Percentiles rank a stretch among this genome's conserved stretches.
Evolutionary conservation across 2,113 vertebrate genomes (phyloP).

Genomic region (Leiothrix lutea): DNA sequence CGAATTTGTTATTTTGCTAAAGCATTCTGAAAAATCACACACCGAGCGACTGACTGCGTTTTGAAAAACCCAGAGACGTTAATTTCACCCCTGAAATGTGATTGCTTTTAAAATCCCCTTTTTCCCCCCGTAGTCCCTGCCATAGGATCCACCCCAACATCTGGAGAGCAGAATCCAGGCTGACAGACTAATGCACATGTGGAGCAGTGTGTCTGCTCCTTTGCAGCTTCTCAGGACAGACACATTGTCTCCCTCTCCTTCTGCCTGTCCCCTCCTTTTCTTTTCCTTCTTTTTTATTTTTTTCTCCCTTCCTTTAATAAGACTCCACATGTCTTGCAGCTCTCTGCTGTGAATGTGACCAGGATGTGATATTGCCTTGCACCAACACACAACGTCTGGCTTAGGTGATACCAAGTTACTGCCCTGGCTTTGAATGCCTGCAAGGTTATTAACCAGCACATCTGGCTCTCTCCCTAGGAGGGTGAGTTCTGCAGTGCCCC

Average conservation of each 20-base stretch:
- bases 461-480: conserved; percentile 69
- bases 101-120: conserved; percentile 58
- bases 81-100: conserved; percentile 63
- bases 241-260: conserved; percentile 42
- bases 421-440: conserved; percentile 51
- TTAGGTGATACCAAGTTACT: conserved; percentile 71
- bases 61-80: background rate
- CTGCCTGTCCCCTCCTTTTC: conserved; percentile 45
- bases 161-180: conserved; percentile 76
- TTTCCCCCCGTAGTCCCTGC: conserved; percentile 22
- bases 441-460: conserved; percentile 53
- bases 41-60: background rate
- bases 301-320: conserved; percentile 29
- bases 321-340: conserved; percentile 45
- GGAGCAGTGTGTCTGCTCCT: conserved; percentile 67
- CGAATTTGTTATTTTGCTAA: background rate
- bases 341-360: conserved; percentile 66
- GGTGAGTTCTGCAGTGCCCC: conserved; percentile 62
- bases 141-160: conserved; percentile 69
- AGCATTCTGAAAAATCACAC: conserved; percentile 3
- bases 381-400: conserved; percentile 51
- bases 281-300: background rate
- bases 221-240: conserved; percentile 65
- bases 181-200: conserved; percentile 64
- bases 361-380: conserved; percentile 60